These are phyloP conservation scores for Aplochiton taeniatus DNA, from an alignment of 2,797 vertebrate genomes.

Conservation along the genomic window DNA sequence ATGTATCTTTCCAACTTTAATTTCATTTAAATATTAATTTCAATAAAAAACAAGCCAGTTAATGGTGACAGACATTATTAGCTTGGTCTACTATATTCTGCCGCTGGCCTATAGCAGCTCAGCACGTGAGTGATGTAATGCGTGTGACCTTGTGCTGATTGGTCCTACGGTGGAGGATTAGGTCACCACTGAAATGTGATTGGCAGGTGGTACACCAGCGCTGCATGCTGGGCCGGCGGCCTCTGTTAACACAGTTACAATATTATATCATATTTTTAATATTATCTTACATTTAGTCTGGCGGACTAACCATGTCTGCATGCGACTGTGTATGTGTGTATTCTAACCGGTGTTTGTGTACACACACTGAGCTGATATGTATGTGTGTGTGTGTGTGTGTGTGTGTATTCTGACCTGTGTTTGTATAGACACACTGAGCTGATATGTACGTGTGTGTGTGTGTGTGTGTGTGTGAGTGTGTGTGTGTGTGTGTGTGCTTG, in stretches of 20 bases:
- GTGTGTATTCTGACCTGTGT: no score
- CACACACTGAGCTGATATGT: slow-evolving; percentile 65
- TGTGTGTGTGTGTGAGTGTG: no score
- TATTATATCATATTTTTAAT: neutral
- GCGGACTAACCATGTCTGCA: neutral
- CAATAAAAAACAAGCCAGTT: no score
- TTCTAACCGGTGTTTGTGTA: slow-evolving; percentile 36
- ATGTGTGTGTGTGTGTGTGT: no score
- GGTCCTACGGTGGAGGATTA: slow-evolving; percentile 87
- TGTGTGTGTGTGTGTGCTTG: no score
- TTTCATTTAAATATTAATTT: no score
- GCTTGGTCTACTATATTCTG: neutral
- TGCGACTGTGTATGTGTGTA: neutral
- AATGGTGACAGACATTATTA: neutral
- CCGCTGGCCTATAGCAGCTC: no score
- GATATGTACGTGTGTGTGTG: no score
- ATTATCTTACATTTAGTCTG: neutral
- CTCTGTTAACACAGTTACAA: slow-evolving; percentile 69
- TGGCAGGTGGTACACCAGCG: slow-evolving; percentile 93
- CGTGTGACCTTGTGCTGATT: slow-evolving; percentile 87
- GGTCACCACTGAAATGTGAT: slow-evolving; percentile 83
- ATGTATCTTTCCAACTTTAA: no score
- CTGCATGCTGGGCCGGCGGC: slow-evolving; percentile 56
- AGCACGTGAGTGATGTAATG: neutral
- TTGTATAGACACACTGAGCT: no score